Evolutionary conservation across 2,797 vertebrate species (phyloP).

Genomic region (Ctenopoma multispine): DNA sequence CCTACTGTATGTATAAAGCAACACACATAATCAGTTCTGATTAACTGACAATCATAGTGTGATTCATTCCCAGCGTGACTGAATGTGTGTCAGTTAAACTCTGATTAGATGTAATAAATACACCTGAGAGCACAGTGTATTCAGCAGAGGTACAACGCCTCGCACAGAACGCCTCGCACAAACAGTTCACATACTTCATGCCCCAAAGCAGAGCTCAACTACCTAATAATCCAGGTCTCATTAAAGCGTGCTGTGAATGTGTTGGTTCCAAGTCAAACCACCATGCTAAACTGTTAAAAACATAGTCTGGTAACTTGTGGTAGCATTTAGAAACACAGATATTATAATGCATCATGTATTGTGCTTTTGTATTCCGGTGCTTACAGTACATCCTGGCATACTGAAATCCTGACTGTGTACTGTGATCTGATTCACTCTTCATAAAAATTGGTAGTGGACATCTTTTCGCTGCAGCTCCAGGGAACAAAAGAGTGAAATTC

Average conservation of each 20-base stretch:
- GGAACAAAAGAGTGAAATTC: too few relatives aligned
- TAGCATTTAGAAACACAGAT: not conserved
- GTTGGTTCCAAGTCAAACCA: constrained; percentile 13
- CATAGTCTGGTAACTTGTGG: constrained; percentile 1
- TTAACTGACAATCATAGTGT: not conserved
- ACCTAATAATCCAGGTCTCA: constrained; percentile 61
- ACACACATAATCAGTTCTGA: not conserved
- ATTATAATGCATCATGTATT: not conserved
- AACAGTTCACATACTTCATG: constrained; percentile 55
- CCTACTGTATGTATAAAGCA: not conserved
- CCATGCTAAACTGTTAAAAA: constrained; percentile 17
- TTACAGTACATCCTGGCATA: too few relatives aligned
- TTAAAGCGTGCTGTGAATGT: constrained; percentile 20
- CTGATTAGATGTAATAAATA: constrained; percentile 38
- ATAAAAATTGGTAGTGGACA: too few relatives aligned
- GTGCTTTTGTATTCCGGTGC: too few relatives aligned
- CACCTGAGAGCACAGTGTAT: constrained; percentile 9
- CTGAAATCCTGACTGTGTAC: too few relatives aligned
- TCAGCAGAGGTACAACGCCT: constrained; percentile 39
- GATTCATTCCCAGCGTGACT: not conserved
- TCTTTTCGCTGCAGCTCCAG: too few relatives aligned
- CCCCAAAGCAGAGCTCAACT: constrained; percentile 48
- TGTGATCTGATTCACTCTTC: too few relatives aligned
- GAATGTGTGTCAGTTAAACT: constrained; percentile 30
- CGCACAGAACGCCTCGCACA: constrained; percentile 48